phyloP scores from a whole-genome alignment of 2,113 vertebrate species.

The Entomyzon cyanotis region DNA sequence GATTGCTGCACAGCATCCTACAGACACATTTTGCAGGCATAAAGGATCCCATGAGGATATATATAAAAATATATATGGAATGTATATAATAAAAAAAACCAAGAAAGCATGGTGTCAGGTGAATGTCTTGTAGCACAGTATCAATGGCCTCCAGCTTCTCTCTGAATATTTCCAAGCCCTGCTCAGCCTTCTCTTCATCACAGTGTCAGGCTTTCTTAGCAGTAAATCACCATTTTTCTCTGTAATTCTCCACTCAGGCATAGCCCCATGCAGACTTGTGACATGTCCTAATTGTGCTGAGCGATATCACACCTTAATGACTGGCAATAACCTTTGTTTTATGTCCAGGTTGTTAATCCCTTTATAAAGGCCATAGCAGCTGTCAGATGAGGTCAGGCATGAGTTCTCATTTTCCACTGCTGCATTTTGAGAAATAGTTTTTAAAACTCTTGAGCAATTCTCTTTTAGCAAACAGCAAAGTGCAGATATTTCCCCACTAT shows the following conservation, averaged over 20 bases:
- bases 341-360: constrained; percentile 48
- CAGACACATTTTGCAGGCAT: neutral
- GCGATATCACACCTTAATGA: constrained; percentile 9
- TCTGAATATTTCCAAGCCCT: neutral
- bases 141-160: neutral
- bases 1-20: neutral
- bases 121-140: neutral
- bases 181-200: neutral
- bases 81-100: neutral
- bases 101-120: neutral
- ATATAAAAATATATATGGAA: neutral
- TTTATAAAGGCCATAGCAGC: constrained; percentile 34
- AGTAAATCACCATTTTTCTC: neutral
- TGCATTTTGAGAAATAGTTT: neutral
- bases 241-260: constrained; percentile 14
- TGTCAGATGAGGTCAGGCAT: constrained; percentile 40
- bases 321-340: constrained; percentile 34
- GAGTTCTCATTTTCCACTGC: constrained; percentile 17
- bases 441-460: constrained; percentile 11
- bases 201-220: neutral
- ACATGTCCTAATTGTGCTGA: constrained; percentile 13
- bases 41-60: neutral
- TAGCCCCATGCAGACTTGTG: neutral
- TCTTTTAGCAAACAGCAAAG: neutral
- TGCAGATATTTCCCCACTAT: neutral